Evolutionary conservation across 2,797 vertebrate genomes (phyloP).

Genomic region (Tokudaia muenninki): DNA sequence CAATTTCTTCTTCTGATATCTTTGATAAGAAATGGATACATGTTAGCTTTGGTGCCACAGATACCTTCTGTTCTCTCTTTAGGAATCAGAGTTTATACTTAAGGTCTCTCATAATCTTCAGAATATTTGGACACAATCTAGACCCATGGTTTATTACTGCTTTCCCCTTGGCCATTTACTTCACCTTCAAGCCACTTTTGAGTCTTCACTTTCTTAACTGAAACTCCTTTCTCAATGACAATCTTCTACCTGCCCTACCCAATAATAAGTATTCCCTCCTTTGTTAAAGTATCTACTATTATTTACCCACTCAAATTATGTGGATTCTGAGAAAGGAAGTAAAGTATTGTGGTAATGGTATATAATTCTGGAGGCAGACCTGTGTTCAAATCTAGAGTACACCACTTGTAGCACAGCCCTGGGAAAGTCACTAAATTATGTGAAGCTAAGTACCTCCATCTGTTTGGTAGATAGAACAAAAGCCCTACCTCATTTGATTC

Average conservation of each 20-base stretch:
- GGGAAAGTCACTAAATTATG: slow-evolving; percentile 45
- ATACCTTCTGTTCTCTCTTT: background rate
- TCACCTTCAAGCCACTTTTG: slow-evolving; percentile 6
- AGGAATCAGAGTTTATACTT: slow-evolving; percentile 43
- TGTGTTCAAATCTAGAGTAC: slow-evolving; percentile 50
- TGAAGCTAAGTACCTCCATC: slow-evolving; percentile 20
- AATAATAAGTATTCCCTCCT: slow-evolving; percentile 11
- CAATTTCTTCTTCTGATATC: slow-evolving; percentile 99
- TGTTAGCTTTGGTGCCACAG: slow-evolving; percentile 46
- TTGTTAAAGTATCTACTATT: slow-evolving; percentile 15
- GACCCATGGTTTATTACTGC: background rate
- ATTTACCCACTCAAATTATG: slow-evolving; percentile 32
- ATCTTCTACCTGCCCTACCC: background rate
- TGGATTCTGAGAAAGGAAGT: slow-evolving; percentile 32
- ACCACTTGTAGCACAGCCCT: slow-evolving; percentile 9
- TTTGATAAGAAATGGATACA: slow-evolving; percentile 83
- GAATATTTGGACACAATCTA: background rate
- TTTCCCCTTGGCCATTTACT: slow-evolving; percentile 1
- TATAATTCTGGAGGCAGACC: slow-evolving; percentile 41
- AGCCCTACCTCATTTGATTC: background rate
- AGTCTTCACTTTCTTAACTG: slow-evolving; percentile 16
- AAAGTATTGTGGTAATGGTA: background rate
- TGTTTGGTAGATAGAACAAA: background rate
- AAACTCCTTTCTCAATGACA: slow-evolving; percentile 51
- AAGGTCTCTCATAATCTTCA: background rate